Evolutionary conservation across 2,888 invertebrate species (phyloP).

Genomic region (Lithophane socia): DNA sequence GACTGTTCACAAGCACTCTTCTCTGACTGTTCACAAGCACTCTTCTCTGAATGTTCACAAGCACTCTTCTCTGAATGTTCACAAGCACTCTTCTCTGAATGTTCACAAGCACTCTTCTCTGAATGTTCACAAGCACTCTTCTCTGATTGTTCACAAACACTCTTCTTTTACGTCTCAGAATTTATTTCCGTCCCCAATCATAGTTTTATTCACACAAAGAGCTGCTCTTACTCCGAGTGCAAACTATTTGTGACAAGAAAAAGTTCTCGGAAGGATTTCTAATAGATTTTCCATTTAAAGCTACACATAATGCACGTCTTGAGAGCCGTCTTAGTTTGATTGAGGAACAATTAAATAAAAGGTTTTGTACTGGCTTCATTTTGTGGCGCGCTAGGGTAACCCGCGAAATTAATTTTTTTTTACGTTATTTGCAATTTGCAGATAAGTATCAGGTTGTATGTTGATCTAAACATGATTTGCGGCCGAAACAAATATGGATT

Average conservation of each 20-base stretch:
- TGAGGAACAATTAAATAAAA: not conserved
- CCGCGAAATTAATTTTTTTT: too few relatives aligned
- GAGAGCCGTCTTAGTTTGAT: not conserved
- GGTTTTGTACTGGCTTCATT: not conserved
- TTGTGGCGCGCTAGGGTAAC: too few relatives aligned
- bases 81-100: not conserved
- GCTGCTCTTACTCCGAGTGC: constrained; percentile 6
- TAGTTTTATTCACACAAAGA: constrained; percentile 16
- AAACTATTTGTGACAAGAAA: constrained; percentile 25
- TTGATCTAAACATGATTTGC: too few relatives aligned
- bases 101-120: not conserved
- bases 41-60: too few relatives aligned
- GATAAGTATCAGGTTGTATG: too few relatives aligned
- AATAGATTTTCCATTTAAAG: constrained; percentile 34
- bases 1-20: too few relatives aligned
- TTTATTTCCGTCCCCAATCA: constrained; percentile 19
- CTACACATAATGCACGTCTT: constrained; percentile 12
- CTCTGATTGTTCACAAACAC: not conserved
- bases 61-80: too few relatives aligned
- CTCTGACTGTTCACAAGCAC: too few relatives aligned
- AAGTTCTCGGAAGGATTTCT: constrained; percentile 23
- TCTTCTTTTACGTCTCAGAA: not conserved
- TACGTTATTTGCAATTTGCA: too few relatives aligned
- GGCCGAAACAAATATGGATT: too few relatives aligned
- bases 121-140: too few relatives aligned